A percentile compares a stretch with the other conserved stretches of the same genome.
Evolutionary conservation across 2,888 invertebrate genomes (phyloP).

Genomic region (Patella pellucida): DNA sequence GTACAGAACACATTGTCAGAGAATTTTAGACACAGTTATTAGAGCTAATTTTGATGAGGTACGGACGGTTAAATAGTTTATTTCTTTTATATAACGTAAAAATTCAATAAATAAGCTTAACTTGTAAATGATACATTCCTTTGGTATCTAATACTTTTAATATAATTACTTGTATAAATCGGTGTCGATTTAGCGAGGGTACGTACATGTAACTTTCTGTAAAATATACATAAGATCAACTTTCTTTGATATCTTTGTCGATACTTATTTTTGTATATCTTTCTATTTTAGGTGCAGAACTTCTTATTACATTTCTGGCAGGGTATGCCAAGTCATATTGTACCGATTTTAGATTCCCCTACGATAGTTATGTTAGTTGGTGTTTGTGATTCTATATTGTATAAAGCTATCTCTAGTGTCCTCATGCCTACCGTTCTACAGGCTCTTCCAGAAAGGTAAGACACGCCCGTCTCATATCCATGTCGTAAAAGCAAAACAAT

Average conservation of each 20-base stretch:
- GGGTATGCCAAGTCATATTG: constrained; percentile 71
- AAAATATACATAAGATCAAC: too few species aligned
- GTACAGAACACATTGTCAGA: constrained; percentile 73
- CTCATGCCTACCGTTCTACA: constrained; percentile 72
- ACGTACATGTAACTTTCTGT: too few species aligned
- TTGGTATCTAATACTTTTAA: too few species aligned
- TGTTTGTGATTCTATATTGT: constrained; percentile 73
- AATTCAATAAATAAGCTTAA: too few species aligned
- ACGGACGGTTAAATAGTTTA: background rate
- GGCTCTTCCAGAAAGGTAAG: constrained; percentile 70
- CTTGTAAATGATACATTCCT: too few species aligned
- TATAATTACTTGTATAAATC: too few species aligned
- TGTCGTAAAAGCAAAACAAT: too few species aligned
- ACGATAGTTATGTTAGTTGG: constrained; percentile 72
- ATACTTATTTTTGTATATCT: background rate
- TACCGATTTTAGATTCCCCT: constrained; percentile 66
- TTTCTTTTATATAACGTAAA: too few species aligned
- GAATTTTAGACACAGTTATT: constrained; percentile 73
- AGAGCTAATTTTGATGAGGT: constrained; percentile 73
- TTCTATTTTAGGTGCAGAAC: constrained; percentile 69
- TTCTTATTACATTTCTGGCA: constrained; percentile 73
- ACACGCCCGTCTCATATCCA: too few species aligned
- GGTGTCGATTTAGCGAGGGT: too few species aligned
- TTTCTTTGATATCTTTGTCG: too few species aligned
- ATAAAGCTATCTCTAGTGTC: constrained; percentile 71